A percentile compares a stretch with the other conserved stretches of the same genome.
Conservation (phyloP, 2,113 vertebrate species). For the Pteruthius melanotis region DNA sequence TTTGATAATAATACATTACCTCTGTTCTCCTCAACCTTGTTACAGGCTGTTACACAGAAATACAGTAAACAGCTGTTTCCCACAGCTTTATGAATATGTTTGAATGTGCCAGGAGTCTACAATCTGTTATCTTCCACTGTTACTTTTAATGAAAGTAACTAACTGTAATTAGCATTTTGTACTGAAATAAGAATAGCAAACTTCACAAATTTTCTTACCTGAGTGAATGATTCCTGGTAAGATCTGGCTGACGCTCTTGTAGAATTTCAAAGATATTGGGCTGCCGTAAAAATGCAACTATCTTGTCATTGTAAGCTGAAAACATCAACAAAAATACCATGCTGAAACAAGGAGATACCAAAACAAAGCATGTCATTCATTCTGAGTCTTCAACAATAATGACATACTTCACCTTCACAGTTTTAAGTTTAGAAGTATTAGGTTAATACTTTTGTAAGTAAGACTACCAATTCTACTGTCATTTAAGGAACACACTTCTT, state of each 20-base stretch:
- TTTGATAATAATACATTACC: neutral
- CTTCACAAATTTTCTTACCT: constrained; percentile 72
- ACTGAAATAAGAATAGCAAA: neutral
- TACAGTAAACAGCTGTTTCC: neutral
- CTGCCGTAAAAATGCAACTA: constrained; percentile 96
- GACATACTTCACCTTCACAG: neutral
- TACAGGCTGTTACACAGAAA: neutral
- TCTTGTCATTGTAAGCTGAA: constrained; percentile 98
- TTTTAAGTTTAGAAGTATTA: neutral
- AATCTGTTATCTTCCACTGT: neutral
- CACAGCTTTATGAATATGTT: neutral
- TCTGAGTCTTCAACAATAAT: neutral
- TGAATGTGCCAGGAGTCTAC: neutral
- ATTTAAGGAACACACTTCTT: neutral
- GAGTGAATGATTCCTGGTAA: constrained; percentile 93
- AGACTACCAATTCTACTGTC: neutral
- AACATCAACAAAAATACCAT: neutral
- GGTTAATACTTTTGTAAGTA: neutral
- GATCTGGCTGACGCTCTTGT: constrained; percentile 95
- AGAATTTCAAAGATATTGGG: constrained; percentile 97
- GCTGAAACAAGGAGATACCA: neutral
- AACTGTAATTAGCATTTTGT: neutral
- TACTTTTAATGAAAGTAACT: neutral
- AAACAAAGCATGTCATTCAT: neutral
- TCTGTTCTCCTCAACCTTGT: neutral